Evolutionary conservation across 2,888 invertebrate genomes (phyloP).

Genomic region (Reticulitermes lucifugus): DNA sequence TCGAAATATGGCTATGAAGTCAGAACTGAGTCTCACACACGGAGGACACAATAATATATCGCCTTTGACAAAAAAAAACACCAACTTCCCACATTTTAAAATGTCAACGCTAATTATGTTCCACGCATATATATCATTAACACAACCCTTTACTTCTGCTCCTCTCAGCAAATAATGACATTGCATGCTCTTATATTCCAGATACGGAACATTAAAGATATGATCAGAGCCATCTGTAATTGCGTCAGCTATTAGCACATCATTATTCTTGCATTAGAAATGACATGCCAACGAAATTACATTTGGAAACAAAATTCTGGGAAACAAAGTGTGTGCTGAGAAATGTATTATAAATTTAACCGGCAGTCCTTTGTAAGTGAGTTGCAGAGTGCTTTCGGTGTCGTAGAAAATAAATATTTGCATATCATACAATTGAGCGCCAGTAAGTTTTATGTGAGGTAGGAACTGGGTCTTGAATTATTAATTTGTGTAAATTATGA

Average conservation of each 20-base stretch:
- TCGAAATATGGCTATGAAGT: too few species aligned
- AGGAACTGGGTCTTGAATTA: too few species aligned
- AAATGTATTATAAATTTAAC: neutral
- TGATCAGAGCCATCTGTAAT: constrained; percentile 13
- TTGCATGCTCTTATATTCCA: constrained; percentile 17
- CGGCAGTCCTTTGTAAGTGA: too few species aligned
- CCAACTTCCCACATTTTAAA: neutral
- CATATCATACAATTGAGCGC: too few species aligned
- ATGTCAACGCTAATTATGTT: neutral
- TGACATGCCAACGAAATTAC: constrained; percentile 1
- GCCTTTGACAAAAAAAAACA: too few species aligned
- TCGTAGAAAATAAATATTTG: too few species aligned
- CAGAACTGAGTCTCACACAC: too few species aligned
- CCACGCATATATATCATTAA: neutral
- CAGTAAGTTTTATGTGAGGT: too few species aligned
- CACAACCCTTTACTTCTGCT: neutral
- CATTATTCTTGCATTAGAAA: constrained; percentile 16
- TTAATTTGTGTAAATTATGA: too few species aligned
- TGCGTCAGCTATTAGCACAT: constrained; percentile 26
- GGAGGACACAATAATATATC: too few species aligned
- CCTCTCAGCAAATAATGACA: neutral
- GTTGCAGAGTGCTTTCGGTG: too few species aligned
- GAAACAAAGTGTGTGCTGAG: neutral
- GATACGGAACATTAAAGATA: constrained; percentile 27
- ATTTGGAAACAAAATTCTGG: constrained; percentile 4